Percentiles rank a stretch among this genome's conserved stretches.
phyloP scores from a whole-genome alignment of 2,113 vertebrate species.

The Acinonyx jubatus region DNA sequence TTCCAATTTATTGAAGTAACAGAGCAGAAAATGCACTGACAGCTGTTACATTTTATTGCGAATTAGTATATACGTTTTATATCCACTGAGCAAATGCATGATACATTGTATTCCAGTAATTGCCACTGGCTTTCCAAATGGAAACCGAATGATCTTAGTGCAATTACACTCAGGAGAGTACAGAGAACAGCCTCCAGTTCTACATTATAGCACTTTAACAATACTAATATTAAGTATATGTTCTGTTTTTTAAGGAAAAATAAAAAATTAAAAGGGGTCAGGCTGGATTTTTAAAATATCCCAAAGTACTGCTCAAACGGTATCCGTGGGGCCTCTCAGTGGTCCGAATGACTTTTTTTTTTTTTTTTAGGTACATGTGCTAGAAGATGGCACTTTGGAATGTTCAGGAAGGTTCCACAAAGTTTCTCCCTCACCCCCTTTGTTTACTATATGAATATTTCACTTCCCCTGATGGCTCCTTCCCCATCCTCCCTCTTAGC shows the following conservation, averaged over 20 bases:
- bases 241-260: slow-evolving; percentile 74
- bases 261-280: slow-evolving; percentile 82
- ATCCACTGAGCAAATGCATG: slow-evolving; percentile 92
- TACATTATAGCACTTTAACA: slow-evolving; percentile 89
- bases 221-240: slow-evolving; percentile 80
- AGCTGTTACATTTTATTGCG: slow-evolving; percentile 99
- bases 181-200: slow-evolving; percentile 93
- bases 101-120: slow-evolving; percentile 98
- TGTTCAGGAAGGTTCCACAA: slow-evolving; percentile 40
- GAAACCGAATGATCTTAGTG: slow-evolving; percentile 91
- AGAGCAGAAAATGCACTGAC: slow-evolving; percentile 99
- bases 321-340: neutral
- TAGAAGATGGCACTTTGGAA: slow-evolving; percentile 18
- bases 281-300: slow-evolving; percentile 41
- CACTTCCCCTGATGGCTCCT: neutral
- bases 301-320: neutral
- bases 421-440: slow-evolving; percentile 68
- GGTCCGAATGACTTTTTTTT: neutral
- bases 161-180: slow-evolving; percentile 95
- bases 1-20: slow-evolving; percentile 99
- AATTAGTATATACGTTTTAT: slow-evolving; percentile 99
- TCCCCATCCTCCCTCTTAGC: neutral
- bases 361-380: neutral
- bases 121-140: slow-evolving; percentile 94
- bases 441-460: slow-evolving; percentile 57